phyloP scores from a whole-genome alignment of 2,888 invertebrate species.

The Heliconius charithonia region DNA sequence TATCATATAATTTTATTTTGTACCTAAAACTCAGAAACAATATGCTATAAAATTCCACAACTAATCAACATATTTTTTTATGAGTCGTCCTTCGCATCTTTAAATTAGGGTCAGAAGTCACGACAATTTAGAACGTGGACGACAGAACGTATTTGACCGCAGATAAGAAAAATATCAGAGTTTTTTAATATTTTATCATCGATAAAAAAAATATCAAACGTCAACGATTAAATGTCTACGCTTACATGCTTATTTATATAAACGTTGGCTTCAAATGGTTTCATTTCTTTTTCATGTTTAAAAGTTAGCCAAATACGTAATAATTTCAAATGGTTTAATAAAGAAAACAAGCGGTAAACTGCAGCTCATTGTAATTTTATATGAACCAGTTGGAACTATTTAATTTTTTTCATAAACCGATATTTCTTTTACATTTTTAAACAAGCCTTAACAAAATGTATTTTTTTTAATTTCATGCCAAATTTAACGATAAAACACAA shows the following conservation, averaged over 20 bases:
- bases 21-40: neutral
- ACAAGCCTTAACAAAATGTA: neutral
- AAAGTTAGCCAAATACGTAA: no score
- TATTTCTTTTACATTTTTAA: neutral
- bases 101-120: neutral
- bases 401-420: neutral
- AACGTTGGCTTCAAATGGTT: no score
- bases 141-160: neutral
- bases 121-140: conserved; percentile 6
- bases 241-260: no score
- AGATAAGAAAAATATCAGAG: neutral
- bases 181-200: neutral
- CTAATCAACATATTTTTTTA: conserved; percentile 2
- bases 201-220: neutral
- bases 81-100: neutral
- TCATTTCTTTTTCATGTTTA: no score
- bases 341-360: no score
- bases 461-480: neutral
- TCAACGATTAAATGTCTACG: no score
- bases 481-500: neutral
- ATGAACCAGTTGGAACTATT: neutral
- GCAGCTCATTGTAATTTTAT: neutral
- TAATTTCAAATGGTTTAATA: no score
- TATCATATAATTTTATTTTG: neutral
- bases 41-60: neutral